These are phyloP conservation scores for Psilanteris sp. DNA, from an alignment of 1,140 invertebrate species.

Conservation along the genomic window DNA sequence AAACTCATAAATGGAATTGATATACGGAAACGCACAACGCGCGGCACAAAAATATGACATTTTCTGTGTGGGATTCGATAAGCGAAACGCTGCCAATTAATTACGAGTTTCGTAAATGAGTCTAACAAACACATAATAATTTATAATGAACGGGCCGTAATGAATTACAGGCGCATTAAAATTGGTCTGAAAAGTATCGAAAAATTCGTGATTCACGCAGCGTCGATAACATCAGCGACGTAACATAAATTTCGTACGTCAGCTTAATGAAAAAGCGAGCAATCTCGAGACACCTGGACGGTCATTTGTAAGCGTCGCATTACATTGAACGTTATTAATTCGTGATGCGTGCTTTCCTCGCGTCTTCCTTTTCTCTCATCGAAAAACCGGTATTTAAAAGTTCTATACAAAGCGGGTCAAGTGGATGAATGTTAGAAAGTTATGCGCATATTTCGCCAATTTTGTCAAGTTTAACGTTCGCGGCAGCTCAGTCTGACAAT, in stretches of 20 bases:
- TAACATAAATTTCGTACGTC: constrained; percentile 58
- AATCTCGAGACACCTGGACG: constrained; percentile 59
- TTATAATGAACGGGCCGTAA: constrained; percentile 18
- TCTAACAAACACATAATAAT: constrained; percentile 13
- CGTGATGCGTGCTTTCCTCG: constrained; percentile 49
- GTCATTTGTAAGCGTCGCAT: constrained; percentile 61
- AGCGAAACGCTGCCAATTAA: constrained; percentile 11
- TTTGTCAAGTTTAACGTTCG: constrained; percentile 25
- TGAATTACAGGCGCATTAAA: constrained; percentile 30
- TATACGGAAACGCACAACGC: too few species aligned
- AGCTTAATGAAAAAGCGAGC: constrained; percentile 62
- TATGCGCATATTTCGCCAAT: constrained; percentile 48
- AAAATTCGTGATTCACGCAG: constrained; percentile 52
- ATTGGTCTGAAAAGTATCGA: constrained; percentile 37
- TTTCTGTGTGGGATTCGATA: too few species aligned
- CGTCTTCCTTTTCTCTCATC: constrained; percentile 41
- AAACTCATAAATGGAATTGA: too few species aligned
- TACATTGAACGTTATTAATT: constrained; percentile 62
- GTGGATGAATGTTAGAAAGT: constrained; percentile 55
- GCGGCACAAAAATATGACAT: too few species aligned
- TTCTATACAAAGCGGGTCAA: constrained; percentile 37
- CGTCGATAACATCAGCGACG: constrained; percentile 49
- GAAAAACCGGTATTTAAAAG: constrained; percentile 57
- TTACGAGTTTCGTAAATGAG: constrained; percentile 4
- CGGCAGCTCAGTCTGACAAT: constrained; percentile 10